Evolutionary conservation across 2,797 vertebrate species (phyloP).

Genomic region (Smutsia temminckii): DNA sequence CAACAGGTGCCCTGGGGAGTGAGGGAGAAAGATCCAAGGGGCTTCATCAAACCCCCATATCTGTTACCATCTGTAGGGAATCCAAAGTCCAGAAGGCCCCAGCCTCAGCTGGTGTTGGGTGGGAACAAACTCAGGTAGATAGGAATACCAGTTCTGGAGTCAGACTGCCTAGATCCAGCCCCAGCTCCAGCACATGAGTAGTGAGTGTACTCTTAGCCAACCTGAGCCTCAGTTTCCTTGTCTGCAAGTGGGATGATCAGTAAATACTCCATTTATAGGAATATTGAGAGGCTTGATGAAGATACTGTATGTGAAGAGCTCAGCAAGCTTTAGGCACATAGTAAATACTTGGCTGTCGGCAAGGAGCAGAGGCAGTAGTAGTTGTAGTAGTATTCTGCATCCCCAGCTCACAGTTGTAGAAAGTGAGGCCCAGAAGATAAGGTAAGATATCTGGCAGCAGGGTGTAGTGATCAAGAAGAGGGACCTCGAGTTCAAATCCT

Average conservation of each 20-base stretch:
- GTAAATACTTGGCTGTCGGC: neutral
- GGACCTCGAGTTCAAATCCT: neutral
- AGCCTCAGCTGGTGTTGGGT: neutral
- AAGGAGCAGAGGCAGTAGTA: accelerated
- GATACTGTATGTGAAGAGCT: neutral
- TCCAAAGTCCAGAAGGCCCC: neutral
- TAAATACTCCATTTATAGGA: neutral
- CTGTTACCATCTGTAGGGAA: neutral
- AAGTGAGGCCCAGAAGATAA: neutral
- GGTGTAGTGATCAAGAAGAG: neutral
- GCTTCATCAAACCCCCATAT: neutral
- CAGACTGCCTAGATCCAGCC: neutral
- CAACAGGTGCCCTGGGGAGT: neutral
- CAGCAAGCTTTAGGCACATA: neutral
- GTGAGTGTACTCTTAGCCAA: neutral
- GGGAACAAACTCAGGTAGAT: neutral
- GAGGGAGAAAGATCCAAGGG: neutral
- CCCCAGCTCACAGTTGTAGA: neutral
- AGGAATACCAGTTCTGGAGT: neutral
- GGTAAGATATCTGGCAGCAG: neutral
- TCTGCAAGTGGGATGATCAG: neutral
- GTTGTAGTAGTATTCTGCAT: accelerated
- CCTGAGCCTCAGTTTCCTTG: neutral
- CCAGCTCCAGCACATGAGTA: neutral
- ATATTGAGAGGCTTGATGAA: neutral